Percentiles rank a stretch among this genome's conserved stretches.
Conservation (phyloP, 2,888 invertebrate species). For the Melolontha melolontha region DNA sequence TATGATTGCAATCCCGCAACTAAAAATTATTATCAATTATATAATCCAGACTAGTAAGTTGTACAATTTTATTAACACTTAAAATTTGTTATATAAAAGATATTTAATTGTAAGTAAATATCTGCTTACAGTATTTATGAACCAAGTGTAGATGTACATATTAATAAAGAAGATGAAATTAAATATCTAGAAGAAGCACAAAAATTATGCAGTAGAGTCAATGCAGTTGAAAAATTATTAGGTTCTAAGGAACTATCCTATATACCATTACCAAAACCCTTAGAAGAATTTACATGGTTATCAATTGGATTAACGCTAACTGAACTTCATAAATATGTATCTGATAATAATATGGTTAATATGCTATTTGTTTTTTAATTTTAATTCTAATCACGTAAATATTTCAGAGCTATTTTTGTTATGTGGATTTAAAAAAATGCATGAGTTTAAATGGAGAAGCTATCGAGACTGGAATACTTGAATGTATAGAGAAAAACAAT, state of each 20-base stretch:
- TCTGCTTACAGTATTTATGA: constrained; percentile 62
- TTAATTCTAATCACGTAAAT: not conserved
- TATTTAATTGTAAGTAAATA: constrained; percentile 9
- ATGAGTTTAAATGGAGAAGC: constrained; percentile 56
- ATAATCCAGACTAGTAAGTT: constrained; percentile 71
- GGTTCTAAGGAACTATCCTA: constrained; percentile 68
- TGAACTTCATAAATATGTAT: constrained; percentile 74
- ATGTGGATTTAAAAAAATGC: constrained; percentile 61
- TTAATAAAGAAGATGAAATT: constrained; percentile 69
- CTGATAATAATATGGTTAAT: constrained; percentile 68
- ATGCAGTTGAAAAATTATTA: constrained; percentile 69
- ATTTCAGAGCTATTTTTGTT: constrained; percentile 62
- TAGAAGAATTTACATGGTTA: constrained; percentile 73
- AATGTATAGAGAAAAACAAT: constrained; percentile 45
- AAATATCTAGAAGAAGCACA: constrained; percentile 71
- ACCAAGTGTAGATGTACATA: constrained; percentile 64
- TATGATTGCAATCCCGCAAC: constrained; percentile 77
- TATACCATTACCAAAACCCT: constrained; percentile 71
- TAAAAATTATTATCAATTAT: constrained; percentile 74
- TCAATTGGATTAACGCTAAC: constrained; percentile 75
- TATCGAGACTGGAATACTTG: constrained; percentile 39
- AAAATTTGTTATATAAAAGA: not conserved
- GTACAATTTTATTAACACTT: constrained; percentile 11
- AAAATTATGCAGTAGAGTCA: constrained; percentile 69
- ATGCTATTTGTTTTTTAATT: constrained; percentile 16